Percentiles rank a stretch among this genome's conserved stretches.
Evolutionary conservation across 2,888 invertebrate species (phyloP).

Genomic region (Archaeoteleia sp.): DNA sequence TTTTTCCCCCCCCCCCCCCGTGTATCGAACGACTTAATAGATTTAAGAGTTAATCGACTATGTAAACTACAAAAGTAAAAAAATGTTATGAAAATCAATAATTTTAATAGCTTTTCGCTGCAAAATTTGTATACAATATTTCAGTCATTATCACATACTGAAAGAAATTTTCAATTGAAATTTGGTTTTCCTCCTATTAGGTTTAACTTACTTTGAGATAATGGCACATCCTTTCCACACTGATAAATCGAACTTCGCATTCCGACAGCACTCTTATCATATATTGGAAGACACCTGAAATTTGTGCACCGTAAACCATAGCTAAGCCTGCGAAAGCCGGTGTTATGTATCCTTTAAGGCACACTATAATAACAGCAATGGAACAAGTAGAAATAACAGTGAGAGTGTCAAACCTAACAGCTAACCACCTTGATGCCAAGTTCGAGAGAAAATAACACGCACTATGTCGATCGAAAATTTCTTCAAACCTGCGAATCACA

Average conservation of each 20-base stretch:
- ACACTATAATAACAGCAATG: slow-evolving; percentile 76
- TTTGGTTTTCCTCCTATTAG: not conserved
- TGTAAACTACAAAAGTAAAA: too few relatives aligned
- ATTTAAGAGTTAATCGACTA: too few relatives aligned
- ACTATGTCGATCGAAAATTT: slow-evolving; percentile 75
- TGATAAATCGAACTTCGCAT: slow-evolving; percentile 75
- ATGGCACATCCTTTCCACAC: slow-evolving; percentile 75
- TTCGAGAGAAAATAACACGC: slow-evolving; percentile 76
- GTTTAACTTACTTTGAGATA: slow-evolving; percentile 63
- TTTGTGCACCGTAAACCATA: slow-evolving; percentile 78
- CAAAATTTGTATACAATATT: too few relatives aligned
- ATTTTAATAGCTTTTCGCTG: too few relatives aligned
- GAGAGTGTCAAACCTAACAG: slow-evolving; percentile 63
- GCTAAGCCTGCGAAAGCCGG: slow-evolving; percentile 80
- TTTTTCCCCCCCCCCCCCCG: too few relatives aligned
- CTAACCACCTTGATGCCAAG: slow-evolving; percentile 75
- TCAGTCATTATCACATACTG: too few relatives aligned
- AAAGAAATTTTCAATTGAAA: slow-evolving; percentile 1
- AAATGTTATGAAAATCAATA: too few relatives aligned
- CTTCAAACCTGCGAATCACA: slow-evolving; percentile 73
- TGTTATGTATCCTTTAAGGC: slow-evolving; percentile 72
- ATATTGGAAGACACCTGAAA: slow-evolving; percentile 78
- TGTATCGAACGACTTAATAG: too few relatives aligned
- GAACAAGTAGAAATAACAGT: slow-evolving; percentile 73
- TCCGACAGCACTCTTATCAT: slow-evolving; percentile 76